phyloP scores from a whole-genome alignment of 2,797 vertebrate genomes.

The Neostethus bicornis region DNA sequence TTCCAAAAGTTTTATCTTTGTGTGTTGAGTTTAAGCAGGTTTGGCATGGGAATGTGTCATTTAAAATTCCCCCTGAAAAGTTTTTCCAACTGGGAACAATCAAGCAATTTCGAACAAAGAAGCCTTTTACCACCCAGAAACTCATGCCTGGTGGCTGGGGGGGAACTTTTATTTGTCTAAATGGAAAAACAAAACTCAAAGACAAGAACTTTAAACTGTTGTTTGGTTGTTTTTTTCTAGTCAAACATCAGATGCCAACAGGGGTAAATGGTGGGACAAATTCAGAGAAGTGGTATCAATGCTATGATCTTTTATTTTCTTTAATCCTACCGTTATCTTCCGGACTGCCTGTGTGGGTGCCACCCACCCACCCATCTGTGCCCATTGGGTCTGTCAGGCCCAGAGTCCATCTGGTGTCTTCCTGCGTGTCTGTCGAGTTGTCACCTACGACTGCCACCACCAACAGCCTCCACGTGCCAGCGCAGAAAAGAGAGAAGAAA shows the following conservation, averaged over 20 bases:
- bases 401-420: conserved; percentile 75
- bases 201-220: no score
- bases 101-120: neutral
- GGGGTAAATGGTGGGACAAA: no score
- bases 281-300: conserved; percentile 34
- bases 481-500: neutral
- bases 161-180: neutral
- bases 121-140: neutral
- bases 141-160: neutral
- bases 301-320: conserved; percentile 43
- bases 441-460: conserved; percentile 58
- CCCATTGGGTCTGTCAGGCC: conserved; percentile 55
- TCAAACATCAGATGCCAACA: no score
- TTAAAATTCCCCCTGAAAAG: neutral
- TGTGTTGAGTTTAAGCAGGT: neutral
- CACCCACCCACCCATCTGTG: conserved; percentile 79
- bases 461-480: conserved; percentile 15
- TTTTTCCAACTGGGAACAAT: neutral
- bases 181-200: neutral
- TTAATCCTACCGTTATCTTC: conserved; percentile 41
- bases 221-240: no score
- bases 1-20: no score
- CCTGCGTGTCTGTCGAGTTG: conserved; percentile 76
- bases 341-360: conserved; percentile 57
- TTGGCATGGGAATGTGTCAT: neutral